A percentile compares a stretch with the other conserved stretches of the same genome.
These are phyloP conservation scores for Apus apus DNA, from an alignment of 2,113 vertebrate genomes.

Conservation along the genomic window DNA sequence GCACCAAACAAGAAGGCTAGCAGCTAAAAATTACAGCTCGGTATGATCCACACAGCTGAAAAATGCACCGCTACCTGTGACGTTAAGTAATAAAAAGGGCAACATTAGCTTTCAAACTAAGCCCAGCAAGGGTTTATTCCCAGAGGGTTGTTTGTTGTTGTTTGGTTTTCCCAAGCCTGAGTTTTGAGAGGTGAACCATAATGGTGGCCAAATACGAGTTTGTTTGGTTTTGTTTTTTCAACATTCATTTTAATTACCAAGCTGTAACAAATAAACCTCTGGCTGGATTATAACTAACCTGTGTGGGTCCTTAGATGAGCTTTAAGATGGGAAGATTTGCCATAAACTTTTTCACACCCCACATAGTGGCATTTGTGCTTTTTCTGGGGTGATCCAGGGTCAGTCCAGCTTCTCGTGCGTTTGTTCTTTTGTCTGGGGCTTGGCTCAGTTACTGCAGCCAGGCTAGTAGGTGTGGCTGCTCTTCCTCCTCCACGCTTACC, in stretches of 20 bases:
- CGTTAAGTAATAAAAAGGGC: not conserved
- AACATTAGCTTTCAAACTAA: not conserved
- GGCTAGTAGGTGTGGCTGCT: constrained; percentile 89
- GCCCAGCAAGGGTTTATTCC: not conserved
- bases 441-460: constrained; percentile 78
- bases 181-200: constrained; percentile 17
- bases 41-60: not conserved
- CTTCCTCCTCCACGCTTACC: constrained; percentile 78
- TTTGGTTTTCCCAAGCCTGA: constrained; percentile 21
- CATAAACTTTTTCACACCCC: constrained; percentile 99
- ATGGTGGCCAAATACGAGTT: constrained; percentile 41
- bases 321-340: constrained; percentile 99
- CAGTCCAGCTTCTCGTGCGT: constrained; percentile 85
- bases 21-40: constrained; percentile 57
- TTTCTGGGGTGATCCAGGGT: constrained; percentile 92
- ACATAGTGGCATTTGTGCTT: constrained; percentile 99
- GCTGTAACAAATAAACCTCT: constrained; percentile 56
- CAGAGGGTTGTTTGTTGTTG: not conserved
- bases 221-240: not conserved
- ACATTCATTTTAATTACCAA: constrained; percentile 45
- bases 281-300: constrained; percentile 87
- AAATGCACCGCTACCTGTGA: not conserved
- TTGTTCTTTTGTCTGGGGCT: constrained; percentile 94
- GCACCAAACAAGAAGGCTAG: not conserved
- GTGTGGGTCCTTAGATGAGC: constrained; percentile 99